Evolutionary conservation across 2,113 vertebrate species (phyloP), one percentile per base, ranked within the genome.

Genomic region (Ranitomeya variabilis): DNA sequence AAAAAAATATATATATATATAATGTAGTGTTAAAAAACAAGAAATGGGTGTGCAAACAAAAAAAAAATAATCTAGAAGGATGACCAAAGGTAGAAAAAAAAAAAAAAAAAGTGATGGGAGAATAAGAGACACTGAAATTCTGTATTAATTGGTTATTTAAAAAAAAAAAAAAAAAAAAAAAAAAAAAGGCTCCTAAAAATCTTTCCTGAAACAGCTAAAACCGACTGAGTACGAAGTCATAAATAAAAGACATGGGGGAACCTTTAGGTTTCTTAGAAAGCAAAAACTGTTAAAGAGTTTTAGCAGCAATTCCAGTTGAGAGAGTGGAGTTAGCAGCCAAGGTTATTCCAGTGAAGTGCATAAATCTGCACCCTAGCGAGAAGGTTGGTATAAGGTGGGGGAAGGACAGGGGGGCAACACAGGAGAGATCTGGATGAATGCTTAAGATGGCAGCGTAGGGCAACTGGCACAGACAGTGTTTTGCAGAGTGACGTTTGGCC

Each of bases 241-340:
- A 89, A 89, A 89, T 89, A 89, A 89, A 87, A 88, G 67, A 88
- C 80, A 89, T 18, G 59, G 87, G 69, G 73, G 60, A 89, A 89
- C 87, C 87, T 78, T 88, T 59, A 77, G 87, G 78, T 87, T 78
- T 83, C 14, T 77, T 83, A 74, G 73, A 88, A 88, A 88, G 87
- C 87, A 88, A 88, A 57, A 76, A 88, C 80, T 88, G 87, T 88
- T 88, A 88, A 87, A 88, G 87, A 89, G 87, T 89, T 89, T 89
- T 92, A 93, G 93, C 93, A 93, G 93, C 93, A 92, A 93, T 92
- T 93, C 93, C 92, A 93, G 92, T 93, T 91, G 91, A 92, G 91
- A 91, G 91, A 91, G 90, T 91, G 92, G 89, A 91, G 90, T 91
- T 92, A 93, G 87, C 87, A 89, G 87, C 87, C 87, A 84, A 89